Percentiles rank a stretch among this genome's conserved stretches.
These are phyloP conservation scores for Geotrypetes seraphini DNA, from an alignment of 2,797 vertebrate genomes.

Conservation along the genomic window DNA sequence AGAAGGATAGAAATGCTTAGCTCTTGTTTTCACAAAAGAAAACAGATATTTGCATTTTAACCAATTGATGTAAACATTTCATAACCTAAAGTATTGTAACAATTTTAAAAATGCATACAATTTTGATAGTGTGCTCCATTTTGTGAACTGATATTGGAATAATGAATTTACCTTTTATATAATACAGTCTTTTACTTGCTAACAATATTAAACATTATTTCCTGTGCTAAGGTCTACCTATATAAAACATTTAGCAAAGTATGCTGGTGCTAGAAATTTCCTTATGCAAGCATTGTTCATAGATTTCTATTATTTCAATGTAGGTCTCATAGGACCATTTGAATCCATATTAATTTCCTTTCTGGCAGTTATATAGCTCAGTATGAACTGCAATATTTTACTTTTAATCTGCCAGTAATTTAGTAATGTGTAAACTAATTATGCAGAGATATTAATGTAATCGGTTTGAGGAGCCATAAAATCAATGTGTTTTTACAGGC, in stretches of 20 bases:
- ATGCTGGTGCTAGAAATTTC: constrained; percentile 77
- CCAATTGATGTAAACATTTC: too few species aligned
- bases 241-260: constrained; percentile 70
- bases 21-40: too few species aligned
- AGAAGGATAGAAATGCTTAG: too few species aligned
- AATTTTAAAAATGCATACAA: too few species aligned
- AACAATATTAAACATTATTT: constrained; percentile 42
- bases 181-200: constrained; percentile 32
- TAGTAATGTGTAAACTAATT: constrained; percentile 99
- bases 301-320: constrained; percentile 75
- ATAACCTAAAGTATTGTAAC: too few species aligned
- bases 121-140: too few species aligned
- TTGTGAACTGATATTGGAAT: constrained; percentile 14
- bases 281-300: constrained; percentile 81
- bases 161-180: constrained; percentile 40
- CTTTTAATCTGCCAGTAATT: constrained; percentile 99
- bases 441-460: constrained; percentile 97
- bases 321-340: constrained; percentile 86
- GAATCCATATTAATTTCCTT: constrained; percentile 99
- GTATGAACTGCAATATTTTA: constrained; percentile 96
- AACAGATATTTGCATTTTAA: too few species aligned
- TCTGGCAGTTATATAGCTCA: constrained; percentile 89
- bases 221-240: constrained; percentile 52
- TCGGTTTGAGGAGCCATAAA: constrained; percentile 87
- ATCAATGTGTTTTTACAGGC: constrained; percentile 92